Conservation (phyloP, 2,113 vertebrate genomes). For the Chrysochloris asiatica region DNA sequence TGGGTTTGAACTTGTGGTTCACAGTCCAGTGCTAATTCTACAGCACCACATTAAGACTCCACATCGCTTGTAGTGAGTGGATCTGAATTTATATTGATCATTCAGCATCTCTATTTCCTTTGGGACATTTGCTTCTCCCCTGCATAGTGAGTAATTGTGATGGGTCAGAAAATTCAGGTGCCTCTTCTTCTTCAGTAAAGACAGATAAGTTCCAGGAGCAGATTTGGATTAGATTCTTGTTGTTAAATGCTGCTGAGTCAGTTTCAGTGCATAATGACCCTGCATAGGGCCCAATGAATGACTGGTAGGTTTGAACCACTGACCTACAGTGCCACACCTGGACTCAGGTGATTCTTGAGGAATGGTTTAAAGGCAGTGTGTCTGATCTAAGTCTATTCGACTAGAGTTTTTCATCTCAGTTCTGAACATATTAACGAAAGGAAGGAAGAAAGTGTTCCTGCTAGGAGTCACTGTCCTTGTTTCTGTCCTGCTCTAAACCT, state of each 20-base stretch:
- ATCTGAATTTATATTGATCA: neutral
- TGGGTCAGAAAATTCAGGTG: neutral
- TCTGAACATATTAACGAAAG: neutral
- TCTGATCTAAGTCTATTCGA: neutral
- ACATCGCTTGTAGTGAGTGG: too few species aligned
- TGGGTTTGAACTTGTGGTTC: too few species aligned
- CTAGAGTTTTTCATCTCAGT: neutral
- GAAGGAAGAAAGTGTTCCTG: neutral
- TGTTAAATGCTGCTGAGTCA: too few species aligned
- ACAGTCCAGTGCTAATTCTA: too few species aligned
- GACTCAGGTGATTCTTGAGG: neutral
- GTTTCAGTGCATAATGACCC: too few species aligned
- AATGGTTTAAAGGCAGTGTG: neutral
- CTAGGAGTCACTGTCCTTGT: neutral
- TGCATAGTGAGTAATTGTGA: neutral
- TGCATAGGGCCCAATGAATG: too few species aligned
- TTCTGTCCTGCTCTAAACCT: neutral
- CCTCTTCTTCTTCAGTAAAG: neutral
- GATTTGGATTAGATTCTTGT: conserved; percentile 12
- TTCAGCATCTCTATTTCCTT: neutral
- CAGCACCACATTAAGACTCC: too few species aligned
- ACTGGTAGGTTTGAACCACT: too few species aligned
- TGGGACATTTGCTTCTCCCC: neutral
- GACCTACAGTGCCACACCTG: too few species aligned
- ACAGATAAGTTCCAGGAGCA: neutral